A percentile compares a stretch with the other conserved stretches of the same genome.
Conservation (phyloP, 2,888 invertebrate species). For the Netelia virgata region DNA sequence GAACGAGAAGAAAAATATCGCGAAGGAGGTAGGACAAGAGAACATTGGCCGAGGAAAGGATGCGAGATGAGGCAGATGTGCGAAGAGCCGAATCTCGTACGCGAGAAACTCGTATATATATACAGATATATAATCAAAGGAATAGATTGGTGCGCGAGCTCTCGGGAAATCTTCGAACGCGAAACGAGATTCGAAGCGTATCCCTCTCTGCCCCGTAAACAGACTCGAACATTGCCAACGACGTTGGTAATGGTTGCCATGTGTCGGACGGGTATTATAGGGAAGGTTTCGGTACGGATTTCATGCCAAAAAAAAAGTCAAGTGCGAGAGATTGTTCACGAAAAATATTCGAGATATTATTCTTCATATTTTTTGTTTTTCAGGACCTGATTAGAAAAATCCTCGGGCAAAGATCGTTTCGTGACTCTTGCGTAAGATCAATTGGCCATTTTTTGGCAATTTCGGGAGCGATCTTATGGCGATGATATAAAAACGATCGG, state of each 20-base stretch:
- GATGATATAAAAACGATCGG: conserved; percentile 72
- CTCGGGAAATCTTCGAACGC: conserved; percentile 55
- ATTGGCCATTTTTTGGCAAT: conserved; percentile 60
- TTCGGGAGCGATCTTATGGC: conserved; percentile 43
- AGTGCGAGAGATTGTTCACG: neutral
- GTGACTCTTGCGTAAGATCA: conserved; percentile 33
- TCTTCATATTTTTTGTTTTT: neutral
- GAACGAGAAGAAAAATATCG: neutral
- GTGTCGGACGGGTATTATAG: conserved; percentile 2
- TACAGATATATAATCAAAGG: neutral
- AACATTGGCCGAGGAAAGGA: conserved; percentile 3
- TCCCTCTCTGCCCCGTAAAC: conserved; percentile 20
- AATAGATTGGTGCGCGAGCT: conserved; percentile 20
- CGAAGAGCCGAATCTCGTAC: conserved; percentile 34
- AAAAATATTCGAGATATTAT: neutral
- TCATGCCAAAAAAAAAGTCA: neutral
- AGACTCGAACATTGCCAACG: conserved; percentile 10
- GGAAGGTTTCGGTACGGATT: neutral
- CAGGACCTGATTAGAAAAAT: neutral
- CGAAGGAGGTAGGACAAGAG: conserved; percentile 6
- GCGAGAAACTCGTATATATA: conserved; percentile 23
- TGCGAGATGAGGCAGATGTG: conserved; percentile 28
- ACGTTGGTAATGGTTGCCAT: conserved; percentile 12
- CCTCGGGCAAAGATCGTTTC: neutral
- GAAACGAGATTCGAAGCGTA: conserved; percentile 56